Percentiles rank a stretch among this genome's conserved stretches.
Evolutionary conservation across 2,888 invertebrate genomes (phyloP).

Genomic region (Mythimna vitellina): DNA sequence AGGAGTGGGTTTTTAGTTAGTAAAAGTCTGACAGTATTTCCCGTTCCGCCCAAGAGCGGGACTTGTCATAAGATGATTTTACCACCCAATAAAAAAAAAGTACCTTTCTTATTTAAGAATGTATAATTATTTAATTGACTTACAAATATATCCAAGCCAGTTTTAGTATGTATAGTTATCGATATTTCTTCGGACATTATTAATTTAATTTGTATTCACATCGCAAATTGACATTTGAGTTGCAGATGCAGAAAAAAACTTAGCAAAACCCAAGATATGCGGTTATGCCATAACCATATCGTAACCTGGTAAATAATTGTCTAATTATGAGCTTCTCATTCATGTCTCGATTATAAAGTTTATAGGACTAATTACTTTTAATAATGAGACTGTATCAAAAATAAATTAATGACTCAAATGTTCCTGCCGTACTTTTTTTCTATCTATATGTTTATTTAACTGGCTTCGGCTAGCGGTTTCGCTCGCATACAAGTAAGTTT

Average conservation of each 20-base stretch:
- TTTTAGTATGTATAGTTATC: neutral
- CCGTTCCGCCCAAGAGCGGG: too few relatives aligned
- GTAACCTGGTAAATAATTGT: conserved; percentile 40
- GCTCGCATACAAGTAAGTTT: too few relatives aligned
- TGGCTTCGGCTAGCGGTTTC: too few relatives aligned
- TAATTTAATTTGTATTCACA: conserved; percentile 47
- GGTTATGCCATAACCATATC: conserved; percentile 51
- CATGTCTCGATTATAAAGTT: conserved; percentile 46
- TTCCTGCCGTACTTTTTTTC: too few relatives aligned
- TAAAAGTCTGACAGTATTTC: too few relatives aligned
- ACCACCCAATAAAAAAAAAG: too few relatives aligned
- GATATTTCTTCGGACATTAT: conserved; percentile 27
- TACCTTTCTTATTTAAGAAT: neutral
- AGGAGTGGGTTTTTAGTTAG: too few relatives aligned
- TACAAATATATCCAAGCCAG: neutral
- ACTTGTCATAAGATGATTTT: too few relatives aligned
- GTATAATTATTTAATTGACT: neutral
- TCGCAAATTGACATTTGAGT: conserved; percentile 46
- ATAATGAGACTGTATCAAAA: neutral
- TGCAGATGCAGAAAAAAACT: conserved; percentile 28
- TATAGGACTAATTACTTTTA: conserved; percentile 31
- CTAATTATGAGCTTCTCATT: conserved; percentile 45
- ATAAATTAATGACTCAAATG: neutral
- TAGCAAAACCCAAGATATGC: conserved; percentile 16
- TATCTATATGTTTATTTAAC: too few relatives aligned